Conservation (phyloP, 2,888 invertebrate species). For the Agonopterix arenella region DNA sequence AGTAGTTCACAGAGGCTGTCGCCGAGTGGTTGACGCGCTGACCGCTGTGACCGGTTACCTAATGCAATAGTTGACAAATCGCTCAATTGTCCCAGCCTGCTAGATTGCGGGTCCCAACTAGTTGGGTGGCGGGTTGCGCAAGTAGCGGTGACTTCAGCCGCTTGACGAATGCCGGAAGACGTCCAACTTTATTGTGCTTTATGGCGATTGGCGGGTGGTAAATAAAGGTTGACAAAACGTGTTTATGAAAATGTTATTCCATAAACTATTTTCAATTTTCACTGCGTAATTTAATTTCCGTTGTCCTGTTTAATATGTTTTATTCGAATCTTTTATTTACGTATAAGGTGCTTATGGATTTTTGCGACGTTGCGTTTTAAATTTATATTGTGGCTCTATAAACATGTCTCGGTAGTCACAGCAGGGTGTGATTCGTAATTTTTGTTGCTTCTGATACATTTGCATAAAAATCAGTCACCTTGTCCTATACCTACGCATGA, state of each 20-base stretch:
- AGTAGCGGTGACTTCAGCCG: conserved; percentile 44
- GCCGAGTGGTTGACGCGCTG: conserved; percentile 36
- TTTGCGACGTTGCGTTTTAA: conserved; percentile 3
- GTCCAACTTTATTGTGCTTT: conserved; percentile 60
- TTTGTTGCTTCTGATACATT: conserved; percentile 33
- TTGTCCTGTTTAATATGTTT: not conserved
- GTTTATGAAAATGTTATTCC: conserved; percentile 33
- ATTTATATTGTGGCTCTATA: conserved; percentile 21
- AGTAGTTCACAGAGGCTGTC: conserved; percentile 27
- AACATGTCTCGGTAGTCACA: conserved; percentile 35
- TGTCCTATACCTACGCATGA: not conserved
- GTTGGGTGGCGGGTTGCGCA: conserved; percentile 61
- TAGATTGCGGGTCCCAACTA: conserved; percentile 44
- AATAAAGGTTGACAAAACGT: conserved; percentile 36
- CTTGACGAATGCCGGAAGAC: conserved; percentile 67
- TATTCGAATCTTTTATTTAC: not conserved
- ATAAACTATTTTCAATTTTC: conserved; percentile 9
- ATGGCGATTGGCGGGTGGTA: conserved; percentile 55
- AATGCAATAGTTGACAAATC: conserved; percentile 70
- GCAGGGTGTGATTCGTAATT: conserved; percentile 37
- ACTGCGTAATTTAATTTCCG: conserved; percentile 7
- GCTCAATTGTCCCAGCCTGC: conserved; percentile 66
- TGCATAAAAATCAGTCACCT: conserved; percentile 25
- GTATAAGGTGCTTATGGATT: conserved; percentile 9
- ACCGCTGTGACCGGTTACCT: conserved; percentile 52